phyloP scores from a whole-genome alignment of 53 echinoderm and acorn worm species.

The Paracentrotus lividus region DNA sequence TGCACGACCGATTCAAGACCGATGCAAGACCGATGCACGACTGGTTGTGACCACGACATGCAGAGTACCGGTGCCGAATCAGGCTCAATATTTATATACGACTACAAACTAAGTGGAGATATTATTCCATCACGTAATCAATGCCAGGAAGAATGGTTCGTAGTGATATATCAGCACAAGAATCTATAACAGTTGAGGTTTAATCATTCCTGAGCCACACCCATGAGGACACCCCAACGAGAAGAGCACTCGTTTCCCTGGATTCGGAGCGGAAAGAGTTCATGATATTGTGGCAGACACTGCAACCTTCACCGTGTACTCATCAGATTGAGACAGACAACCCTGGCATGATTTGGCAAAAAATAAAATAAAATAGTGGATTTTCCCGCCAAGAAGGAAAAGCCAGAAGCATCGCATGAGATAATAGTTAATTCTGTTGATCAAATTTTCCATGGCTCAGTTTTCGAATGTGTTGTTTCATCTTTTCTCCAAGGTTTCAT shows the following conservation, averaged over 20 bases:
- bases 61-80: background rate
- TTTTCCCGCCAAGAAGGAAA: constrained; percentile 23
- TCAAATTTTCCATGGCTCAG: background rate
- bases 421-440: background rate
- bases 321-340: constrained; percentile 15
- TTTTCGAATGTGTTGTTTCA: background rate
- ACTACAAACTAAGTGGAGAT: no score
- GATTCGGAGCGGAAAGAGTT: constrained; percentile 22
- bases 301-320: constrained; percentile 25
- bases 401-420: background rate
- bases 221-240: background rate
- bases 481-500: no score
- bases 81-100: background rate
- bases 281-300: constrained; percentile 40
- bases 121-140: background rate
- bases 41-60: no score
- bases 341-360: constrained; percentile 26
- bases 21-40: no score
- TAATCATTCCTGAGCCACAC: constrained; percentile 1
- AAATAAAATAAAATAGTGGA: no score
- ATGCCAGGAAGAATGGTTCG: constrained; percentile 3
- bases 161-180: background rate
- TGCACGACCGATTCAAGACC: no score
- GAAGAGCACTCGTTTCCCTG: constrained; percentile 39
- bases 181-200: background rate